Evolutionary conservation across 2,888 invertebrate species (phyloP).

Genomic region (Nasonia oneida): DNA sequence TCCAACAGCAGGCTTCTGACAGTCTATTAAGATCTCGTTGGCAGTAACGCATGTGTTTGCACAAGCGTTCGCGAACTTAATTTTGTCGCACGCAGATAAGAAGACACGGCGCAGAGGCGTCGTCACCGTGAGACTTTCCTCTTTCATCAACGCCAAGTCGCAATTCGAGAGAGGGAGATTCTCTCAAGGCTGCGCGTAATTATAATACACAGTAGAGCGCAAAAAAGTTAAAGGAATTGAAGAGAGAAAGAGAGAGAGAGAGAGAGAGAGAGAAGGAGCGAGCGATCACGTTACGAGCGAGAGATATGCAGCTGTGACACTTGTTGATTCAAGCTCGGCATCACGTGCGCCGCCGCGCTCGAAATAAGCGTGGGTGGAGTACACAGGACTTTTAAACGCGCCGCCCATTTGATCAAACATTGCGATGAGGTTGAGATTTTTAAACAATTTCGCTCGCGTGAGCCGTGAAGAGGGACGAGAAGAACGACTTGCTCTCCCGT

Average conservation of each 20-base stretch:
- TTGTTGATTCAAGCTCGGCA: not conserved
- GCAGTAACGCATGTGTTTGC: not conserved
- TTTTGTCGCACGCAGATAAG: not conserved
- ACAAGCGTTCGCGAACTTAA: not conserved
- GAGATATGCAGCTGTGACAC: slow-evolving; percentile 12
- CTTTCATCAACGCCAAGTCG: not conserved
- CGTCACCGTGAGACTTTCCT: too few relatives aligned
- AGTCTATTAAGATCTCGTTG: not conserved
- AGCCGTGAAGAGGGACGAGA: too few relatives aligned
- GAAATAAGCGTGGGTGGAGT: not conserved
- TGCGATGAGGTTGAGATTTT: not conserved
- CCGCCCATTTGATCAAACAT: not conserved
- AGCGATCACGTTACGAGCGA: not conserved
- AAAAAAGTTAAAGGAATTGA: not conserved
- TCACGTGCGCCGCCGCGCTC: not conserved
- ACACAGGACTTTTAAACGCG: not conserved
- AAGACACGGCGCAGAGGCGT: not conserved
- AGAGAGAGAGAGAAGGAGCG: slow-evolving; percentile 5
- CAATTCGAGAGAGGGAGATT: not conserved
- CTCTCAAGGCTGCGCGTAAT: not conserved
- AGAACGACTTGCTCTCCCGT: not conserved
- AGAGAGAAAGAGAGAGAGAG: slow-evolving; percentile 27
- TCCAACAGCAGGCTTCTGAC: not conserved
- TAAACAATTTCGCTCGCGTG: too few relatives aligned
- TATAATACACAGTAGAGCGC: not conserved